A percentile compares a stretch with the other conserved stretches of the same genome.
These are phyloP conservation scores for Unio pictorum DNA, from an alignment of 2,888 invertebrate genomes.

Conservation along the genomic window DNA sequence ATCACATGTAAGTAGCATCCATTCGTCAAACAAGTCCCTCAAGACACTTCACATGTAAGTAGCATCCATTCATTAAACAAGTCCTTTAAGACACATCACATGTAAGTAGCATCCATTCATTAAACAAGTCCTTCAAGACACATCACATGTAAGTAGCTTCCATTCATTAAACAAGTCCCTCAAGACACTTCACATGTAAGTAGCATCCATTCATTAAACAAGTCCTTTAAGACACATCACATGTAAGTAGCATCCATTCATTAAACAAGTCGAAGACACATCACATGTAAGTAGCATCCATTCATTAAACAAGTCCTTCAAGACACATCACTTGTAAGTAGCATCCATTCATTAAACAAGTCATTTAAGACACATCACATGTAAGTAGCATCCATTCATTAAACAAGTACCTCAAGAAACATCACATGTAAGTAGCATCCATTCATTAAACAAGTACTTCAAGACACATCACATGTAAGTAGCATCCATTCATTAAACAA, in stretches of 20 bases:
- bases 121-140: too few species aligned
- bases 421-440: neutral
- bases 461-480: neutral
- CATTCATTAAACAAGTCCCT: neutral
- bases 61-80: neutral
- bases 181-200: neutral
- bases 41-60: neutral
- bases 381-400: neutral
- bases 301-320: conserved; percentile 4
- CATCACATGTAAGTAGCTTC: neutral
- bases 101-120: neutral
- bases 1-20: neutral
- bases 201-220: neutral
- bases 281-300: neutral
- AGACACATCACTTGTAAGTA: conserved; percentile 63
- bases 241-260: neutral
- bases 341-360: neutral
- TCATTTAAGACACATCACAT: neutral
- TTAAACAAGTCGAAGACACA: neutral
- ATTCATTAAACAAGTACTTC: neutral
- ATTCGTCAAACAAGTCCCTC: neutral
- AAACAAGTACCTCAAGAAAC: neutral
- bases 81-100: neutral
- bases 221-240: neutral
- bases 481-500: neutral